Evolutionary conservation across 2,888 invertebrate species (phyloP), one percentile per base, ranked within the genome.

Genomic region (Coremacera marginata): DNA sequence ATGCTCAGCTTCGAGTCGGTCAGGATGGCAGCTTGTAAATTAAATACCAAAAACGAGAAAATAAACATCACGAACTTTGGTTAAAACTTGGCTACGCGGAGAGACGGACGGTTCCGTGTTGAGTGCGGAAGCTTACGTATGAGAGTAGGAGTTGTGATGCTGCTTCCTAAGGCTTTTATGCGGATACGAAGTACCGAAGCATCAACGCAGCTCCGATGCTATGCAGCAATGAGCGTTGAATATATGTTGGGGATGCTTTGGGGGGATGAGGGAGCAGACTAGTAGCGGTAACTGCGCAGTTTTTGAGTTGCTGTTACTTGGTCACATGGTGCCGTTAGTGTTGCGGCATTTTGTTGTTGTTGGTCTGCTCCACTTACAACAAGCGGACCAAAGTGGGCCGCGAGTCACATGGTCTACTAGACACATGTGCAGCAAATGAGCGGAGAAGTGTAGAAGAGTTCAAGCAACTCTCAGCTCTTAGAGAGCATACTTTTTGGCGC

Each of bases 121-220:
- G 82, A 78, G 81, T 80, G 81, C 81, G 81, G 82, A 81, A 83
- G 82, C 80, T 82, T 83, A 86, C 83, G 79, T 82, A 82, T 83
- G 84, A 87, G 88, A 88, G 88, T 89, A 86, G 89, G 89, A 88
- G 88, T 87, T 83, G 81, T 83, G 78, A 78, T 82, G 78, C 82
- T 83, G 84, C 81, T 84, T 82, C 84, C 82, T 83, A 82, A 84
- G 84, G 86, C 85, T 88, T 89, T 87, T 88, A 89, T 88, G 86
- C 85, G 84, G 82, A 81, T 79, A 78, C 62, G 77, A 73, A 77
- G 76, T 73, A 68, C 71, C 52, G 57, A 62, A 27, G 74, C 34
- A 76, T 49, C 74, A 77, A 68, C 9, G 80, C 70, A 52, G 77
- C 79, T 49, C 74, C 8, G 62, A 34, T 34, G 37, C 57, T 11